Base-by-base conservation (phyloP, 2,888 invertebrate species). In the Drosophila prostipennis region DNA sequence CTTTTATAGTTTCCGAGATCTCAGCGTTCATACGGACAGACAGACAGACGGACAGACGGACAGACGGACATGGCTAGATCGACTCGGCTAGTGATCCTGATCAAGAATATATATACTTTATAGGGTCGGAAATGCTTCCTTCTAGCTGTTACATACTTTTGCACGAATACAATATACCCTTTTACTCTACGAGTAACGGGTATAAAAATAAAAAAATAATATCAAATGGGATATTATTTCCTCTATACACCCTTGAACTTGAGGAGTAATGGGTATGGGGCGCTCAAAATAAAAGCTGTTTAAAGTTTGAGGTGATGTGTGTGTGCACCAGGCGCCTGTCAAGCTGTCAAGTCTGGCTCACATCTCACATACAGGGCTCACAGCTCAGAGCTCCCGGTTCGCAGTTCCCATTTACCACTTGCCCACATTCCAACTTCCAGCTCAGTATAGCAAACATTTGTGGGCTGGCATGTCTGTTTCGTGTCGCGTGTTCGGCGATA, bases 271-370 rank as follows among this genome's bases (percentile, higher is more conserved):
- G 10, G 46, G 58, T 54, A 32, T 1, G 14, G n/a, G 11, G 19
- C 14, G 67, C 48, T 13, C 49, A 55, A 74, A 79, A 77, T 75
- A 77, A 76, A 79, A 74, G 76, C 79, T 83, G 68, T 69, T 68
- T 77, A 78, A 81, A 73, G 77, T 86, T 79, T 64, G 55, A 63
- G 61, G 55, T 72, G 76, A 64, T 74, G 61, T 64, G 40, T 40
- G 58, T 40, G 42, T 42, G 74, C 49, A 68, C 45, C 78, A 56
- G 76, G 34, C 58, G 74, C 61, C 83, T 81, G 84, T 86, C 84
- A 86, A 86, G 69, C 81, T 85, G 84, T 84, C 84, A 84, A 73
- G 73, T 81, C 70, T 68, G 29, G 75, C 78, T 75, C 72, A 68
- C 70, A 59, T 64, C 73, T 57, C 54, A 57, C 16, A 55, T 23